Evolutionary conservation across 1,140 invertebrate species (phyloP), one percentile per base, ranked within the genome.

Genomic region (Glomeris maerens): DNA sequence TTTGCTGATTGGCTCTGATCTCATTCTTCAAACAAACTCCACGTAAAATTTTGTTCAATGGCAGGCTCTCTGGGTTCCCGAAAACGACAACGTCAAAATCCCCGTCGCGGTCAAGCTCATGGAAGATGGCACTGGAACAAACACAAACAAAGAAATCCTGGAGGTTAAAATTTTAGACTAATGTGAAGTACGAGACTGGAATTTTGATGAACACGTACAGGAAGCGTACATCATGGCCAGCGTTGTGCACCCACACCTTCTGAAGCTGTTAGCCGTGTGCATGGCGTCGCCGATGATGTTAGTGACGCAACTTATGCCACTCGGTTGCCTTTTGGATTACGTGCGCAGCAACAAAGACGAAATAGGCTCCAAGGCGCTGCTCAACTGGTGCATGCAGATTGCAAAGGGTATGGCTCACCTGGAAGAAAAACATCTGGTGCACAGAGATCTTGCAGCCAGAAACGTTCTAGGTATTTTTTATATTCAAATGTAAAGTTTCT

Each of bases 211-310:
- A 36, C 14, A 36, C n/a, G 31, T n/a, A 41, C 29, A 64, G 55
- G 95, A 98, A 68, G 95, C 94, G 1, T 93, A 94, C 56, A 93
- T 98, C 49, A 98, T 98, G 95, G 90, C 91, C 0, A 91, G 81
- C 52, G 90, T 98, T 1, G 89, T 95, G 54, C 92, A 98, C 72
- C 85, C 84, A 0, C 94, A 96, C 71, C 74, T 98, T 44, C 72
- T 98, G 1, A 84, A 93, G 59, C 72, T 99, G 0, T 68, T 98
- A 14, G 94, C 91, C 0, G 92, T 98, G 0, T 98, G 95, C 62
- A 89, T 98, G 85, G 92, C 90, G 0, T 88, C 86, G 14, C 81
- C 94, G 68, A 89, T 96, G 80, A 96, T 96, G 90, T 68, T 97
- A 21, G 87, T 98, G 2, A 98, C 94, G 0, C 92, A 96, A 62